Evolutionary conservation across 2,888 invertebrate species (phyloP), one percentile per base, ranked within the genome.

Genomic region (Pristionchus arcanus): DNA sequence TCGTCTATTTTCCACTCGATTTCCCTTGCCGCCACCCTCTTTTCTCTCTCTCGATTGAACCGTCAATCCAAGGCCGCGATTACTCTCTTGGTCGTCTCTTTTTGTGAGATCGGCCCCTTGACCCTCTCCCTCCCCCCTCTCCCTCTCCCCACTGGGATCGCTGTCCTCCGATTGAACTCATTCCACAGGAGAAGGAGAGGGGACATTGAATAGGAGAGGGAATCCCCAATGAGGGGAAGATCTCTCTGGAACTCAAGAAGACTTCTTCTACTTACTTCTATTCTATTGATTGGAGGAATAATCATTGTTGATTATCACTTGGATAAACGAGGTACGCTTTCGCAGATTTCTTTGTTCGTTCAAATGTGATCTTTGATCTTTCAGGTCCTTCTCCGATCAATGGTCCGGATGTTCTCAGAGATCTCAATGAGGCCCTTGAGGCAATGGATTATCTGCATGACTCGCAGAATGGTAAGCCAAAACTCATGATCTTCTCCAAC

Each of bases 361-460:
- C 11, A 15, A 49, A 28, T 3, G 53, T 81, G 81, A 53, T 49
- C 81, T 81, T 49, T 81, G 81, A 49, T 81, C 49, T 81, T 28
- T 81, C 53, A 81, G 81, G 1, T 2, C 0, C 49, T 28, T 53
- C 9, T 16, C 28, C 68, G 0, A 21, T 37, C 42, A 25, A 77
- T 21, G 77, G 34, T 15, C 63, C 25, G n/a, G 66, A 83, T 49
- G 55, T 89, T 4, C 28, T 89, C 15, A 55, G 49, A 37, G 90
- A 90, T 42, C 28, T 74, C 21, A 68, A 90, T 28, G 68, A 91
- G 21, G 91, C 89, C 34, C 42, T 91, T 31, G 93, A 93, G 21
- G 90, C 90, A 37, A 90, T 91, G 49, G 88, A 91, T 55, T 93
- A 93, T 88, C 63, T 93, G 34, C 90, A 92, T 19, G 91, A 90